phyloP scores from a whole-genome alignment of 2,888 invertebrate species.

The Malthinus flaveolus region DNA sequence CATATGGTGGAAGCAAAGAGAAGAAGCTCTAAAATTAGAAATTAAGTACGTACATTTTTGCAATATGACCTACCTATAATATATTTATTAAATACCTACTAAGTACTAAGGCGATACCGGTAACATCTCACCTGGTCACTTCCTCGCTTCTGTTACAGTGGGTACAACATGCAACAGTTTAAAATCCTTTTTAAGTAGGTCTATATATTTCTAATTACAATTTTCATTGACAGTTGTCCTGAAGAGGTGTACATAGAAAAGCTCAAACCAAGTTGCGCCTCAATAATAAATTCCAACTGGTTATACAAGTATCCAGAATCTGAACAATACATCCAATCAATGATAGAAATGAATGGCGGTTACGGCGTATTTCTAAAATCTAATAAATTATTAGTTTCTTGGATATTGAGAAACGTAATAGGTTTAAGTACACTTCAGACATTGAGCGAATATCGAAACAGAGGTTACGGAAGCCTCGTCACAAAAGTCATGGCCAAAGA shows the following conservation, averaged over 20 bases:
- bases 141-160: too few relatives aligned
- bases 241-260: conserved; percentile 24
- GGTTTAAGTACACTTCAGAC: conserved; percentile 50
- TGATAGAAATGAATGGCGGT: conserved; percentile 48
- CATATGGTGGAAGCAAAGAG: conserved; percentile 24
- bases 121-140: too few relatives aligned
- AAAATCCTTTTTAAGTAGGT: too few relatives aligned
- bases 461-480: conserved; percentile 49
- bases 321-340: conserved; percentile 34
- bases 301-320: conserved; percentile 35
- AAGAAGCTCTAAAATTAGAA: conserved; percentile 22
- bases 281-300: conserved; percentile 32
- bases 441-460: conserved; percentile 43
- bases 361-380: conserved; percentile 50
- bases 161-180: too few relatives aligned
- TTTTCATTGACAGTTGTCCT: conserved; percentile 13
- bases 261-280: conserved; percentile 22
- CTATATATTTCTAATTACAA: not conserved
- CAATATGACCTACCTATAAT: not conserved
- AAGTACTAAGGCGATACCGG: too few relatives aligned
- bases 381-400: conserved; percentile 46
- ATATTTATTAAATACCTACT: too few relatives aligned
- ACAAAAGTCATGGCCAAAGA: conserved; percentile 45
- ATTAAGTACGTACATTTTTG: conserved; percentile 15
- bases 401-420: conserved; percentile 48